Conservation (phyloP, 2,797 vertebrate species). For the Channallabes apus region DNA sequence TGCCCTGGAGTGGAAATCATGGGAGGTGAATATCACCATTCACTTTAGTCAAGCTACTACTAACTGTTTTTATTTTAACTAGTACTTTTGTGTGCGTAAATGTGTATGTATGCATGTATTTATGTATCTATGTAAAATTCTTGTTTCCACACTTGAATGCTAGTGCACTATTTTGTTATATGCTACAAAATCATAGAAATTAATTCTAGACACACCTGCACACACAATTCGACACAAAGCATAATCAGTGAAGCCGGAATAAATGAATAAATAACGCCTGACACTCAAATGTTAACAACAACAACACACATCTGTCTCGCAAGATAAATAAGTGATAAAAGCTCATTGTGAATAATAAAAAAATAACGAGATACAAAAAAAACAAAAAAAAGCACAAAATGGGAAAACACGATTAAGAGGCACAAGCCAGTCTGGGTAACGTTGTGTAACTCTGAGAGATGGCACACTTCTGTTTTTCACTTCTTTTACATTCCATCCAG, state of each 20-base stretch:
- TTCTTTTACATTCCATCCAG: not conserved
- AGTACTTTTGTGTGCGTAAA: not conserved
- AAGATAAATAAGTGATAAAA: not conserved
- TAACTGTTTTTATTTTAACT: not conserved
- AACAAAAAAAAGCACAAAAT: conserved; percentile 5
- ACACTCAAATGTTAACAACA: not conserved
- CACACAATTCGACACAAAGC: not conserved
- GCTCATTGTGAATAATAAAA: conserved; percentile 32
- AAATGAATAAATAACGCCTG: conserved; percentile 5
- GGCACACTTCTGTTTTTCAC: conserved; percentile 19
- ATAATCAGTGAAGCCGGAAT: not conserved
- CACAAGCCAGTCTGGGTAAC: not conserved
- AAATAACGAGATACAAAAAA: conserved; percentile 4
- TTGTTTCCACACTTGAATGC: not conserved
- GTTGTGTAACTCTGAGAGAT: conserved; percentile 27
- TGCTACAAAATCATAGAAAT: conserved; percentile 15
- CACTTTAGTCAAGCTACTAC: conserved; percentile 13
- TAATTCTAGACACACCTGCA: conserved; percentile 1
- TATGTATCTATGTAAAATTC: conserved; percentile 3
- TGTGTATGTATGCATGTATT: not conserved
- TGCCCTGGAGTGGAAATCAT: not conserved
- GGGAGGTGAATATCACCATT: conserved; percentile 18
- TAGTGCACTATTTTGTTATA: conserved; percentile 30
- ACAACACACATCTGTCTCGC: not conserved
- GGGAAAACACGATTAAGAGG: conserved; percentile 15